Evolutionary conservation across 2,113 vertebrate species (phyloP).

Genomic region (Hippoglossus stenolepis): DNA sequence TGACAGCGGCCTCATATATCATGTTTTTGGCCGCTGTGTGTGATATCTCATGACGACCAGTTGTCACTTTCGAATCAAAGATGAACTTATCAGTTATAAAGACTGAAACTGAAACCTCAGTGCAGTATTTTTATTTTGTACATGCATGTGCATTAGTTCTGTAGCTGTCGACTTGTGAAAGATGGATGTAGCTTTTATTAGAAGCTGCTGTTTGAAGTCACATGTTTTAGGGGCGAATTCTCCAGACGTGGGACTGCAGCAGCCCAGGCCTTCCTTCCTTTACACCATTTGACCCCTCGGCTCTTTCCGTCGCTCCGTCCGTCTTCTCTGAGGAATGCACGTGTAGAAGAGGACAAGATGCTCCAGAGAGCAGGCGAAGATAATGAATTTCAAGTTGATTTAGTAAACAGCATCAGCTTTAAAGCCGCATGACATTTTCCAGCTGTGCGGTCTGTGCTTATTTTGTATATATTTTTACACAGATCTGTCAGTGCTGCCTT

Average conservation of each 20-base stretch:
- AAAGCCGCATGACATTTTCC: conserved; percentile 65
- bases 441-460: conserved; percentile 63
- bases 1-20: too few species aligned
- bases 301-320: conserved; percentile 12
- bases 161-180: neutral
- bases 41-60: too few species aligned
- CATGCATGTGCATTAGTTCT: neutral
- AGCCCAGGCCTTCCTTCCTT: conserved; percentile 30
- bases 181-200: conserved; percentile 6
- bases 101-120: neutral
- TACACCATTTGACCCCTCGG: conserved; percentile 31
- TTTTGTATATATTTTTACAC: conserved; percentile 71
- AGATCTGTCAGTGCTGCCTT: conserved; percentile 71
- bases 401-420: conserved; percentile 63
- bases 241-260: conserved; percentile 16
- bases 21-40: too few species aligned
- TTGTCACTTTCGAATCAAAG: too few species aligned
- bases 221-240: conserved; percentile 30
- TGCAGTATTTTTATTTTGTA: neutral
- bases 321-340: conserved; percentile 78
- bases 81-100: too few species aligned
- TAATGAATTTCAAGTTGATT: conserved; percentile 63
- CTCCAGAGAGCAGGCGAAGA: conserved; percentile 46
- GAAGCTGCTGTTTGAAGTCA: conserved; percentile 34
- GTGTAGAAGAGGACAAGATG: conserved; percentile 37